A percentile compares a stretch with the other conserved stretches of the same genome.
Evolutionary conservation across 2,797 vertebrate genomes (phyloP).

Genomic region (Bradypodion pumilum): DNA sequence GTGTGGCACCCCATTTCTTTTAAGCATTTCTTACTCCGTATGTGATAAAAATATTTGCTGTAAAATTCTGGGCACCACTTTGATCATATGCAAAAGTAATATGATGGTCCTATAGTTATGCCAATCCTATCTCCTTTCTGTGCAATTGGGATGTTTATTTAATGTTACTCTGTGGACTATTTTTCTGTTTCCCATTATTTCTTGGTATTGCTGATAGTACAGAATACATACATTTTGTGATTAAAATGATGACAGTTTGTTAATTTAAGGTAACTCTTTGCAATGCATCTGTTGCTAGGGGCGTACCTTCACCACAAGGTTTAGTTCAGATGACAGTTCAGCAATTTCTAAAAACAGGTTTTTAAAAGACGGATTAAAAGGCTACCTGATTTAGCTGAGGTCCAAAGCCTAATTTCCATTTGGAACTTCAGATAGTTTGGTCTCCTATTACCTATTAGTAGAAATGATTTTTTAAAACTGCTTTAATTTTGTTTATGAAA

Average conservation of each 20-base stretch:
- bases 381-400: neutral
- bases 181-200: too few relatives aligned
- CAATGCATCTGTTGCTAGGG: neutral
- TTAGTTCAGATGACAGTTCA: neutral
- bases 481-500: too few relatives aligned
- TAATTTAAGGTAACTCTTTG: neutral
- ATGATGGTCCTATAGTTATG: too few relatives aligned
- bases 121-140: too few relatives aligned
- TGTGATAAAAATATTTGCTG: too few relatives aligned
- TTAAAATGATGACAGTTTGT: conserved; percentile 11
- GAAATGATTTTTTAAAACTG: neutral
- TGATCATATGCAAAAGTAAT: too few relatives aligned
- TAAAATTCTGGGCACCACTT: too few relatives aligned
- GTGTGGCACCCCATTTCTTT: too few relatives aligned
- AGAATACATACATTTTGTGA: accelerated
- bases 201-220: conserved; percentile 18
- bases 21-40: too few relatives aligned
- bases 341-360: too few relatives aligned
- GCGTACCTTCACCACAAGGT: neutral
- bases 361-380: neutral
- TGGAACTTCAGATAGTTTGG: neutral
- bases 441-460: neutral
- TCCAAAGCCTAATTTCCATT: neutral
- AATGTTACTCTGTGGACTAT: too few relatives aligned
- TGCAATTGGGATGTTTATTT: too few relatives aligned